Evolutionary conservation across 2,888 invertebrate species (phyloP).

Genomic region (Diabrotica balteata): DNA sequence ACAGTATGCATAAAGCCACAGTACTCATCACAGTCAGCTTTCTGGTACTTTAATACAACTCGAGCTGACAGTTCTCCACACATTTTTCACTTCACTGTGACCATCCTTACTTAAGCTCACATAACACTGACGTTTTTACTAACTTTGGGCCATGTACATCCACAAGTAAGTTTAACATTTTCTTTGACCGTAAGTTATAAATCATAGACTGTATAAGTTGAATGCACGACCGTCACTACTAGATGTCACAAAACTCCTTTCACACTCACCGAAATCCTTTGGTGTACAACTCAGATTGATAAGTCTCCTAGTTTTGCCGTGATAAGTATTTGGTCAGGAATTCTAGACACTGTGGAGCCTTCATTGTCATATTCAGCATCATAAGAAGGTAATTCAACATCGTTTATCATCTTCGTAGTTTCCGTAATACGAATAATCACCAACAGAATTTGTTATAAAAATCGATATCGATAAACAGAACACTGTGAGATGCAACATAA

Average conservation of each 20-base stretch:
- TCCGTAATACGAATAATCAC: slow-evolving; percentile 4
- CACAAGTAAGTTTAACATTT: slow-evolving; percentile 13
- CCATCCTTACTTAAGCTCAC: slow-evolving; percentile 1
- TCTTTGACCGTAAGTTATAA: neutral
- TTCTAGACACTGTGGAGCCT: neutral
- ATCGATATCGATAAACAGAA: no score
- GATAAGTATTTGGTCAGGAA: slow-evolving; percentile 3
- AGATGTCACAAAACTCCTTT: neutral
- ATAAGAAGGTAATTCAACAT: neutral
- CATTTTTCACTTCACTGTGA: slow-evolving; percentile 6
- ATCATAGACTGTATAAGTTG: neutral
- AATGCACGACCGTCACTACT: neutral
- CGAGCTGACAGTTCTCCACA: no score
- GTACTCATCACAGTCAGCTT: no score
- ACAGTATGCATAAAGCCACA: no score
- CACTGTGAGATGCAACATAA: no score
- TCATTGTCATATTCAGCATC: neutral
- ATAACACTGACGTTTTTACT: slow-evolving; percentile 14
- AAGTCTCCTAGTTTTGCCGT: neutral
- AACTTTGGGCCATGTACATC: slow-evolving; percentile 5
- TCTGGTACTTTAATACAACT: no score
- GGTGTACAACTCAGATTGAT: slow-evolving; percentile 7
- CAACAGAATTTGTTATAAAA: neutral
- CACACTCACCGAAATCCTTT: slow-evolving; percentile 8
- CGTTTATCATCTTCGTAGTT: slow-evolving; percentile 1